These are phyloP conservation scores for Melanerpes formicivorus DNA, from an alignment of 2,113 vertebrate species.

Conservation along the genomic window DNA sequence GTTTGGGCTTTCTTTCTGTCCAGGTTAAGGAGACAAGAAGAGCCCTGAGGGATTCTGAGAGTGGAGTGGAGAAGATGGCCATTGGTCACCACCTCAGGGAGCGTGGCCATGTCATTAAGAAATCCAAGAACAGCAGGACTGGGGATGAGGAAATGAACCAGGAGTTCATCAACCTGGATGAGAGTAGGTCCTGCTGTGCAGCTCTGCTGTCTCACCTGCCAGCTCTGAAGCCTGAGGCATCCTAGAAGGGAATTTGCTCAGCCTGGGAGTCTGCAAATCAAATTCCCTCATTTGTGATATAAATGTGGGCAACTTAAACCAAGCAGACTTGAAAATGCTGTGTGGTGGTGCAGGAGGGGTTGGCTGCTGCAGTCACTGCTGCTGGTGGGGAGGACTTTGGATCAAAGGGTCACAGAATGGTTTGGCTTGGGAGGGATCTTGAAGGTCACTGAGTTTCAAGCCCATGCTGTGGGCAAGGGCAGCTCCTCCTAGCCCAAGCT, in stretches of 20 bases:
- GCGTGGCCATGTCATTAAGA: constrained; percentile 87
- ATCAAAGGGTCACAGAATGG: too few relatives aligned
- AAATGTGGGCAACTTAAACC: background rate
- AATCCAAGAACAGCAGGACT: constrained; percentile 87
- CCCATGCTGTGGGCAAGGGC: too few relatives aligned
- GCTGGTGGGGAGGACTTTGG: background rate
- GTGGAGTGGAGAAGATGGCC: constrained; percentile 89
- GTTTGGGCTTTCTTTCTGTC: background rate
- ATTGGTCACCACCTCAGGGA: constrained; percentile 94
- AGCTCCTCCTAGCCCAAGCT: too few relatives aligned
- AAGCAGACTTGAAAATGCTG: background rate
- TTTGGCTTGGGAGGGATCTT: too few relatives aligned
- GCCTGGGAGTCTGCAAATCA: background rate
- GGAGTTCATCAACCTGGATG: constrained; percentile 94
- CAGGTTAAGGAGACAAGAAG: constrained; percentile 90
- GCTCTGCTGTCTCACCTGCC: background rate
- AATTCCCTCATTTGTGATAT: background rate
- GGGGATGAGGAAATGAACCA: constrained; percentile 91
- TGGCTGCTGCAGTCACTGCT: background rate
- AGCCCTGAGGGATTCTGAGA: constrained; percentile 91
- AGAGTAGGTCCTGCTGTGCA: constrained; percentile 77
- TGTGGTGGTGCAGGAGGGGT: background rate
- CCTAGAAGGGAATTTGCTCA: background rate
- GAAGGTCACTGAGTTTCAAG: too few relatives aligned
- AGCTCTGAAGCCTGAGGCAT: background rate